Evolutionary conservation across 2,797 vertebrate species (phyloP).

Genomic region (Anguilla obscura): DNA sequence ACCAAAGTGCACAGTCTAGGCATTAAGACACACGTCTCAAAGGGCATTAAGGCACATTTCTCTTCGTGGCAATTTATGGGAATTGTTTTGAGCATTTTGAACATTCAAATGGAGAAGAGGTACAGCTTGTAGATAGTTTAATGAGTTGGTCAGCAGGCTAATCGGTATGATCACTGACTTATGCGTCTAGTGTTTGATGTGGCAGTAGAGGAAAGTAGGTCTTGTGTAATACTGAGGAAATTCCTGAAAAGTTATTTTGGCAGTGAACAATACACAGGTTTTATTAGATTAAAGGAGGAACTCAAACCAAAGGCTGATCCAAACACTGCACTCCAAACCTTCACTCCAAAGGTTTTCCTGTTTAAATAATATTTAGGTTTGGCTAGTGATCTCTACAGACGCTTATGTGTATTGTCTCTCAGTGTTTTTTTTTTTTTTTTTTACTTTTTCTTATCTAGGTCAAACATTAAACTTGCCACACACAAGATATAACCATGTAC

Average conservation of each 20-base stretch:
- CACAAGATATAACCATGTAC: conserved; percentile 19
- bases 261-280: not conserved
- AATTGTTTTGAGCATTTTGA: not conserved
- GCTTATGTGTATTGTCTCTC: conserved; percentile 9
- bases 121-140: not conserved
- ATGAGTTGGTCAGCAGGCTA: not conserved
- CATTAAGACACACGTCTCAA: not conserved
- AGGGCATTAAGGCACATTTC: not conserved
- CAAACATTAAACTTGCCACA: conserved; percentile 34
- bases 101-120: conserved; percentile 16
- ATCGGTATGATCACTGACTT: conserved; percentile 15
- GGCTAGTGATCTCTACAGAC: not conserved
- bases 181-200: conserved; percentile 10
- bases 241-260: not conserved
- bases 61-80: not conserved
- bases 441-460: conserved; percentile 33
- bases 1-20: not conserved
- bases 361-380: not conserved
- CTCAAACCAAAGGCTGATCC: not conserved
- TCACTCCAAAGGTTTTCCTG: not conserved
- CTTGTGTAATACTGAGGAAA: not conserved
- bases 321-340: not conserved
- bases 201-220: conserved; percentile 23
- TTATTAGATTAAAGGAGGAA: conserved; percentile 8
- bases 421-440: conserved; percentile 32